A percentile compares a stretch with the other conserved stretches of the same genome.
Conservation (phyloP, 2,797 vertebrate genomes). For the Distichodus sexfasciatus region DNA sequence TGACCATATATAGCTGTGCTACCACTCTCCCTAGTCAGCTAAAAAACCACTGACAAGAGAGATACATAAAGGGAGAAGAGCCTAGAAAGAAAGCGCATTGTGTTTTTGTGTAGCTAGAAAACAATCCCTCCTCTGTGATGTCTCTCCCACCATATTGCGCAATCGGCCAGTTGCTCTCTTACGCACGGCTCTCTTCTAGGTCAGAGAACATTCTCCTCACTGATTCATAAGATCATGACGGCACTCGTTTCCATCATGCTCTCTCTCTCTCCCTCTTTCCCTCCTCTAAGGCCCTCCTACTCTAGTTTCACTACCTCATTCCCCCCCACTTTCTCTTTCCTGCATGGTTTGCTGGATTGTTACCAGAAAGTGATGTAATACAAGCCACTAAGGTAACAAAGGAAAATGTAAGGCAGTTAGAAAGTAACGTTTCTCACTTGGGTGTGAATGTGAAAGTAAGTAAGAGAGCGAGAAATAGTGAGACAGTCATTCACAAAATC, state of each 20-base stretch:
- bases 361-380: constrained; percentile 42
- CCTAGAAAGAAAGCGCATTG: constrained; percentile 3
- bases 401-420: constrained; percentile 43
- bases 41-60: not conserved
- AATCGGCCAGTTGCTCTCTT: not conserved
- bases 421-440: constrained; percentile 44
- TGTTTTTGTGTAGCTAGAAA: constrained; percentile 18
- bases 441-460: constrained; percentile 6
- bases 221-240: constrained; percentile 39
- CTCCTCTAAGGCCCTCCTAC: constrained; percentile 31
- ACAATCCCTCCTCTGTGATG: constrained; percentile 27
- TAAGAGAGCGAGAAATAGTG: too few relatives aligned
- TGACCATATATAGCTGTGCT: constrained; percentile 5
- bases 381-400: constrained; percentile 40
- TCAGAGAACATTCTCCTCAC: constrained; percentile 38
- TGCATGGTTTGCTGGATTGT: constrained; percentile 20
- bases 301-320: constrained; percentile 27
- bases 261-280: not conserved
- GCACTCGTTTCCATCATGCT: constrained; percentile 32
- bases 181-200: constrained; percentile 31
- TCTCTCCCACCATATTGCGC: constrained; percentile 26
- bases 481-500: too few relatives aligned
- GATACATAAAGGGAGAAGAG: not conserved
- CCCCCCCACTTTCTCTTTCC: constrained; percentile 37
- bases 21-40: not conserved